A percentile compares a stretch with the other conserved stretches of the same genome.
Conservation (phyloP, 2,888 invertebrate species). For the Ypsolopha sequella region DNA sequence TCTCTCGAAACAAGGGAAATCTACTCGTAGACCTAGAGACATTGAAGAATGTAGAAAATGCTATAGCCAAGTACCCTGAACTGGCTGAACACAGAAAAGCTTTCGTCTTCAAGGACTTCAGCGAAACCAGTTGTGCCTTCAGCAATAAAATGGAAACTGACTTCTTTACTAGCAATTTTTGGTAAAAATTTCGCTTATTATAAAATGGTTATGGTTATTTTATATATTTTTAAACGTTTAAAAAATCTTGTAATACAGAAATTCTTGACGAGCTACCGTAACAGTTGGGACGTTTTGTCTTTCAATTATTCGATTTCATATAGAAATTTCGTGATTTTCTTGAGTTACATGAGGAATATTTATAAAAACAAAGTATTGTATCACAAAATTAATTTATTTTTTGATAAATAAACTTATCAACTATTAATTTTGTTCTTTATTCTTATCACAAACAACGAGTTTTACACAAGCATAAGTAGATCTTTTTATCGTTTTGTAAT, state of each 20-base stretch:
- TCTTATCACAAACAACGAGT: too few species aligned
- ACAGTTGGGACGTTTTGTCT: too few species aligned
- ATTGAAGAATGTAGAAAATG: constrained; percentile 39
- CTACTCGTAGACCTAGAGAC: constrained; percentile 28
- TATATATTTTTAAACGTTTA: not conserved
- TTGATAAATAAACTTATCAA: constrained; percentile 4
- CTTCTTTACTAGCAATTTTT: constrained; percentile 51
- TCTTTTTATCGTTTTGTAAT: too few species aligned
- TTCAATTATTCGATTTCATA: too few species aligned
- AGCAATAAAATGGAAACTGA: constrained; percentile 36
- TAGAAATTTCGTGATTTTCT: too few species aligned
- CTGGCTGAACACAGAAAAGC: constrained; percentile 38
- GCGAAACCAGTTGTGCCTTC: constrained; percentile 35
- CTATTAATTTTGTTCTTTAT: not conserved
- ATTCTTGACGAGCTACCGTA: not conserved
- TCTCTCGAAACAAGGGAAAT: constrained; percentile 41
- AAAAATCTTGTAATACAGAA: not conserved
- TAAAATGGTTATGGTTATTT: too few species aligned
- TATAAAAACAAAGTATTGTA: not conserved
- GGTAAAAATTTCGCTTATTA: constrained; percentile 25
- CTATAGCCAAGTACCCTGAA: constrained; percentile 45
- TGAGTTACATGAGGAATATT: too few species aligned
- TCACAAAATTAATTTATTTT: constrained; percentile 4
- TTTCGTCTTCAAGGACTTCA: constrained; percentile 50
- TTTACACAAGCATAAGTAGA: too few species aligned